A percentile compares a stretch with the other conserved stretches of the same genome.
Evolutionary conservation across 64 coral and sea anemone species (phyloP).

Genomic region (Montipora capricornis): DNA sequence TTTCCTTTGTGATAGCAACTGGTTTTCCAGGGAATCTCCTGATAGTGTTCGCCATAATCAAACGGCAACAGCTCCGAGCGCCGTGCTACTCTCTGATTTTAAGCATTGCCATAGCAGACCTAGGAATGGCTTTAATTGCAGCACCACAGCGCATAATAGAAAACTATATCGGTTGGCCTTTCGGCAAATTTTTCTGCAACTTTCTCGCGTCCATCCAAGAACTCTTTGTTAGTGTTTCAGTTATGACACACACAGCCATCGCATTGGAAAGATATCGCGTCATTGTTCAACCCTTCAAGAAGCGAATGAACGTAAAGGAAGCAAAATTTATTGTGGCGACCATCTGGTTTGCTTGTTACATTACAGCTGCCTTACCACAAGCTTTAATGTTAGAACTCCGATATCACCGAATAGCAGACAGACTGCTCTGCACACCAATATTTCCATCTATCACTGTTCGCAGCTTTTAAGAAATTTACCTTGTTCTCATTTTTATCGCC

Average conservation of each 20-base stretch:
- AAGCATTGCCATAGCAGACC: conserved; percentile 84
- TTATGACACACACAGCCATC: conserved; percentile 81
- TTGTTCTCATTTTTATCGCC: conserved; percentile 64
- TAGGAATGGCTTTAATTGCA: conserved; percentile 73
- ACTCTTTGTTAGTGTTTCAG: conserved; percentile 84
- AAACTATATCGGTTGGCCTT: conserved; percentile 76
- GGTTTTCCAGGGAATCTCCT: conserved; percentile 76
- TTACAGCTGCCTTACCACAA: conserved; percentile 66
- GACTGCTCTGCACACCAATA: conserved; percentile 12
- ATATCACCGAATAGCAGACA: neutral
- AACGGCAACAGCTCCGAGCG: conserved; percentile 62
- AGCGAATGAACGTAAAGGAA: conserved; percentile 51
- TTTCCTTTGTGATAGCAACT: conserved; percentile 65
- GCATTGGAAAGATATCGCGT: conserved; percentile 85
- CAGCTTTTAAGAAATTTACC: conserved; percentile 69
- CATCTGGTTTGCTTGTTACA: conserved; percentile 79
- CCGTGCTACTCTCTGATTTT: conserved; percentile 88
- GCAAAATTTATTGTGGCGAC: conserved; percentile 54
- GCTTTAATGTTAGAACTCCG: conserved; percentile 33
- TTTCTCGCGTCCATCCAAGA: conserved; percentile 75
- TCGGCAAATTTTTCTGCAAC: conserved; percentile 73
- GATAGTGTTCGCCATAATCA: conserved; percentile 70
- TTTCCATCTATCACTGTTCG: conserved; percentile 43
- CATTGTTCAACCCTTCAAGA: conserved; percentile 83
- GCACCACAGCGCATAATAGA: conserved; percentile 72